Evolutionary conservation across 1,140 invertebrate genomes (phyloP).

Genomic region (Drosophila truncata): DNA sequence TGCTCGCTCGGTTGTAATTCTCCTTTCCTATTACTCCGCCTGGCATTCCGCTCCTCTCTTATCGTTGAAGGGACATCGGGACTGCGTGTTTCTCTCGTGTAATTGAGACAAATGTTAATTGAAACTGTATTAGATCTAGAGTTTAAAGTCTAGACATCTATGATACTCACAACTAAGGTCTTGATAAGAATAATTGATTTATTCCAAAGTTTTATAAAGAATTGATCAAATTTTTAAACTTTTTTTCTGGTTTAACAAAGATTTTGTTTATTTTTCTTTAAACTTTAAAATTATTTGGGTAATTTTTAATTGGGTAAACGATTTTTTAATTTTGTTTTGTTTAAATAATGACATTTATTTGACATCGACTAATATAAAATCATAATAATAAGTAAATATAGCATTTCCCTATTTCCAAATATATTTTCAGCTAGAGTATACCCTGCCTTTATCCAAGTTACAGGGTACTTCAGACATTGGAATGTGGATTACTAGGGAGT

Average conservation of each 20-base stretch:
- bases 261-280: no score
- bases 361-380: not conserved
- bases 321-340: no score
- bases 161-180: not conserved
- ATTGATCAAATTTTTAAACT: no score
- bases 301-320: no score
- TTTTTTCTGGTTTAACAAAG: no score
- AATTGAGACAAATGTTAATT: constrained; percentile 75
- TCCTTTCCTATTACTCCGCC: constrained; percentile 16
- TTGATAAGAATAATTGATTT: not conserved
- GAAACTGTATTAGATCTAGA: constrained; percentile 22
- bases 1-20: constrained; percentile 14
- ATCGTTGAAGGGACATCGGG: constrained; percentile 51
- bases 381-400: not conserved
- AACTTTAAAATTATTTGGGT: no score
- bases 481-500: constrained; percentile 30
- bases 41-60: constrained; percentile 37
- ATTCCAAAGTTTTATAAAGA: no score
- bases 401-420: no score
- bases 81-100: constrained; percentile 39
- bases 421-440: not conserved
- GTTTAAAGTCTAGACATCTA: not conserved
- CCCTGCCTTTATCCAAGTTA: not conserved
- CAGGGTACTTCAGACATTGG: not conserved
- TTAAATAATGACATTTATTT: no score